These are phyloP conservation scores for Eutrigla gurnardus DNA, from an alignment of 2,797 vertebrate species.

Conservation along the genomic window DNA sequence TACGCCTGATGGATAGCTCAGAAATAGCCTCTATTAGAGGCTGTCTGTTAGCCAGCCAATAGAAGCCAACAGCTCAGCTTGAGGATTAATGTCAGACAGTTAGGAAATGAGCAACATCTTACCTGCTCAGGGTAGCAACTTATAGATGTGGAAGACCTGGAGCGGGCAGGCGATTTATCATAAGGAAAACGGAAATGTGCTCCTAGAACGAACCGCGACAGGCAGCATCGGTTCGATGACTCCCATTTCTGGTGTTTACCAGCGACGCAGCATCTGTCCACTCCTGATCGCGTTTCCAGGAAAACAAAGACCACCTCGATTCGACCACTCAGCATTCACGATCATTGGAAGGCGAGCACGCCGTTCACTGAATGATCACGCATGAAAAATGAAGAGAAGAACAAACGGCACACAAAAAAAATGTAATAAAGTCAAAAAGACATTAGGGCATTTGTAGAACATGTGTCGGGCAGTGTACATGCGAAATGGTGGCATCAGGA, in stretches of 20 bases:
- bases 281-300: slow-evolving; percentile 38
- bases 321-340: slow-evolving; percentile 46
- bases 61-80: not conserved
- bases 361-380: not conserved
- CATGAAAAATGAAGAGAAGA: not conserved
- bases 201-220: slow-evolving; percentile 50
- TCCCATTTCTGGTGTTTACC: slow-evolving; percentile 75
- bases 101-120: slow-evolving; percentile 32
- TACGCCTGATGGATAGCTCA: slow-evolving; percentile 70
- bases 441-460: slow-evolving; percentile 1
- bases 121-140: slow-evolving; percentile 69
- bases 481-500: slow-evolving; percentile 80
- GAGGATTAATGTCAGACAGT: slow-evolving; percentile 12
- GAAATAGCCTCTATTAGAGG: slow-evolving; percentile 49
- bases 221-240: slow-evolving; percentile 46
- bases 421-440: not conserved
- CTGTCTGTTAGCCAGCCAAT: slow-evolving; percentile 37
- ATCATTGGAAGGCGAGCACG: not conserved
- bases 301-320: slow-evolving; percentile 61
- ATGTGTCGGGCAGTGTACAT: slow-evolving; percentile 38
- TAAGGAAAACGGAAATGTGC: slow-evolving; percentile 32
- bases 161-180: slow-evolving; percentile 36
- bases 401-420: not conserved
- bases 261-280: slow-evolving; percentile 74
- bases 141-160: slow-evolving; percentile 20